phyloP scores from a whole-genome alignment of 2,888 invertebrate genomes.

The Heliothis peltigera region DNA sequence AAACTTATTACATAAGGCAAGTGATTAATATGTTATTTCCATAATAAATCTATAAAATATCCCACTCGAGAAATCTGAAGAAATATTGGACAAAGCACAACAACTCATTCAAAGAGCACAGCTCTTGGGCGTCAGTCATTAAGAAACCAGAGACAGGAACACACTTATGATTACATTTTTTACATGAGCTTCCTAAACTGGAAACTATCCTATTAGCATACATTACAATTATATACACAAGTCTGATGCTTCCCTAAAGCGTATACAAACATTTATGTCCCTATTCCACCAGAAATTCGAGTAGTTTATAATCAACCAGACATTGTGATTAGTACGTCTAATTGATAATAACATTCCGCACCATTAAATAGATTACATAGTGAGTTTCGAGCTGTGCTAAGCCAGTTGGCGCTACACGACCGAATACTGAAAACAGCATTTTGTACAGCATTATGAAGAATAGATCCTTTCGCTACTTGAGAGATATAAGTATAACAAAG shows the following conservation, averaged over 20 bases:
- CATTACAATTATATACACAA: slow-evolving; percentile 66
- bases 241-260: slow-evolving; percentile 73
- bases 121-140: slow-evolving; percentile 63
- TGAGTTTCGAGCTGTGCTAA: slow-evolving; percentile 29
- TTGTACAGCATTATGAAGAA: slow-evolving; percentile 32
- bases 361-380: slow-evolving; percentile 47
- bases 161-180: slow-evolving; percentile 49
- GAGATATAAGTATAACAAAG: slow-evolving; percentile 16
- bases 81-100: slow-evolving; percentile 64
- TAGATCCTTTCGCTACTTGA: slow-evolving; percentile 18
- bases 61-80: slow-evolving; percentile 67
- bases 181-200: slow-evolving; percentile 48
- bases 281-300: slow-evolving; percentile 45
- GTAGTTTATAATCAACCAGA: slow-evolving; percentile 60
- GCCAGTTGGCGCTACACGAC: slow-evolving; percentile 26
- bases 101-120: slow-evolving; percentile 66
- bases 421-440: slow-evolving; percentile 42
- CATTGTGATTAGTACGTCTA: slow-evolving; percentile 59
- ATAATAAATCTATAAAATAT: slow-evolving; percentile 54
- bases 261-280: slow-evolving; percentile 76
- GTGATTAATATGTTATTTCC: slow-evolving; percentile 66
- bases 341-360: slow-evolving; percentile 56
- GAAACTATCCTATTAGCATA: slow-evolving; percentile 50
- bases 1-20: slow-evolving; percentile 81
- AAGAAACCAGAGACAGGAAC: slow-evolving; percentile 53